Percentiles rank a stretch among this genome's conserved stretches.
Evolutionary conservation across 53 echinoderm and acorn worm genomes (phyloP).

Genomic region (Hippasteria phrygiana): DNA sequence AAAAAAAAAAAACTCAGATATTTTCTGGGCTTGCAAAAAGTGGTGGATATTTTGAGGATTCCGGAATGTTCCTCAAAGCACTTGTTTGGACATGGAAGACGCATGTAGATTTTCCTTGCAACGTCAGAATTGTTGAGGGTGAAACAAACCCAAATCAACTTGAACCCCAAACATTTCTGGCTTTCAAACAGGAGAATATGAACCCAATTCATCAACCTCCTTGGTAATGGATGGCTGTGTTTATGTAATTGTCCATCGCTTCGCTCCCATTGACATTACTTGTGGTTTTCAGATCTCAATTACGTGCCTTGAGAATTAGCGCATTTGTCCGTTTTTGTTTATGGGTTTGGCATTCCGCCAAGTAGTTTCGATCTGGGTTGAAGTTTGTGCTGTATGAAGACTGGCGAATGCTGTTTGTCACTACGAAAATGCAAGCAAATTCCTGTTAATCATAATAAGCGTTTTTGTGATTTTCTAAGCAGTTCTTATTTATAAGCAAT

Average conservation of each 20-base stretch:
- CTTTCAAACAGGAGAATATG: neutral
- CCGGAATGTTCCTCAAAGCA: too few relatives aligned
- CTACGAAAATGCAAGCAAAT: too few relatives aligned
- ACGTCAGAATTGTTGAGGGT: neutral
- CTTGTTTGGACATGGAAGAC: too few relatives aligned
- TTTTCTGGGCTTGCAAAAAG: too few relatives aligned
- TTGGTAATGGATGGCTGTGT: constrained; percentile 17
- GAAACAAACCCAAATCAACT: neutral
- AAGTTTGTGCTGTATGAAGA: too few relatives aligned
- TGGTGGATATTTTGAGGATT: too few relatives aligned
- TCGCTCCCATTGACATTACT: neutral
- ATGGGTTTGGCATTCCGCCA: neutral
- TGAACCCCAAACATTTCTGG: neutral
- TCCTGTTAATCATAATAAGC: too few relatives aligned
- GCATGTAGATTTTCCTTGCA: neutral
- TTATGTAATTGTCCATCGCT: constrained; percentile 1
- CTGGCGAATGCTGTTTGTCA: too few relatives aligned
- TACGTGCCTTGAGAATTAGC: neutral
- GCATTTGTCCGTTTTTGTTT: neutral
- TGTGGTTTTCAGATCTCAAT: neutral
- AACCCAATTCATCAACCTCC: neutral
- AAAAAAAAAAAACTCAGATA: too few relatives aligned
- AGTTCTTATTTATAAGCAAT: too few relatives aligned
- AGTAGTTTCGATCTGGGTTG: too few relatives aligned
- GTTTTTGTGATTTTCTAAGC: too few relatives aligned